Percentiles rank a stretch among this genome's conserved stretches.
Evolutionary conservation across 1,140 invertebrate species (phyloP).

Genomic region (Sinonovacula constricta): DNA sequence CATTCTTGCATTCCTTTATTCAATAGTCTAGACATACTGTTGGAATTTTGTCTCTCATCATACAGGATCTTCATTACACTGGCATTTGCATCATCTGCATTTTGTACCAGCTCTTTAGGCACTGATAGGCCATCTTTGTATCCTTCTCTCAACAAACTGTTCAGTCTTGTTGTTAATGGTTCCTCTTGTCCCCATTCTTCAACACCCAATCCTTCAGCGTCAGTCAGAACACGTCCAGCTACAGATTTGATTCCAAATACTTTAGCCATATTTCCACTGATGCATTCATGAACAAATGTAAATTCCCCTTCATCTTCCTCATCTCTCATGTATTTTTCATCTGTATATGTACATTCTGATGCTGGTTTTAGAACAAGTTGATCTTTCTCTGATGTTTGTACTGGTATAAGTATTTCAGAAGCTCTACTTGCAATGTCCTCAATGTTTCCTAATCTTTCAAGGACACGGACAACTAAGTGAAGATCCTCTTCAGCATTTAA

Average conservation of each 20-base stretch:
- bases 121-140: slow-evolving; percentile 70
- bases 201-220: slow-evolving; percentile 47
- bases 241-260: slow-evolving; percentile 60
- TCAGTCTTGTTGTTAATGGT: slow-evolving; percentile 63
- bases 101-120: slow-evolving; percentile 72
- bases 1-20: slow-evolving; percentile 62
- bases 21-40: slow-evolving; percentile 58
- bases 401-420: slow-evolving; percentile 35
- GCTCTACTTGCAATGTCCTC: background rate
- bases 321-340: slow-evolving; percentile 54
- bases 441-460: slow-evolving; percentile 10
- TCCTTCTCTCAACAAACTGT: slow-evolving; percentile 55
- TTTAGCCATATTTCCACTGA: slow-evolving; percentile 54
- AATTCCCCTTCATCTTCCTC: slow-evolving; percentile 41
- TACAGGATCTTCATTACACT: slow-evolving; percentile 69
- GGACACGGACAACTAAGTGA: background rate
- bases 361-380: background rate
- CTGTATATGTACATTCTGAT: slow-evolving; percentile 50
- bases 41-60: slow-evolving; percentile 67
- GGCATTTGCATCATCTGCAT: slow-evolving; percentile 79
- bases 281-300: slow-evolving; percentile 59
- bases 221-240: slow-evolving; percentile 48
- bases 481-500: background rate
- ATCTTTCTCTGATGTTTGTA: slow-evolving; percentile 45
- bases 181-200: slow-evolving; percentile 68